Percentiles rank a stretch among this genome's conserved stretches.
phyloP scores from a whole-genome alignment of 2,113 vertebrate species.

The Nematolebias whitei region DNA sequence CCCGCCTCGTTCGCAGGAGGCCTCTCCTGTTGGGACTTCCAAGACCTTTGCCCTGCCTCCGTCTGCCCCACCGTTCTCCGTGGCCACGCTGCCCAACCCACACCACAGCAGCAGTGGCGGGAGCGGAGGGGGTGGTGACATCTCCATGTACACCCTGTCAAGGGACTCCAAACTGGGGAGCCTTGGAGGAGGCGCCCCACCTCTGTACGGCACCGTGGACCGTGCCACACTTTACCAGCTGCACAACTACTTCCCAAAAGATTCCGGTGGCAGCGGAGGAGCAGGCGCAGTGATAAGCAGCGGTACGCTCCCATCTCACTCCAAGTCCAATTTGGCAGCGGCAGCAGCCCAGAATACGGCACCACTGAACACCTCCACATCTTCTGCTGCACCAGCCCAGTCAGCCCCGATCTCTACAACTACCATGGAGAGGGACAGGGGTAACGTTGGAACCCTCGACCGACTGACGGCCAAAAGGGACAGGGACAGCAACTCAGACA shows the following conservation, averaged over 20 bases:
- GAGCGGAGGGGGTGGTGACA: conserved; percentile 81
- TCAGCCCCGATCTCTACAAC: conserved; percentile 72
- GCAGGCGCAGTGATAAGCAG: conserved; percentile 65
- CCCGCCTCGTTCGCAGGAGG: conserved; percentile 81
- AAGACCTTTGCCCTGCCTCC: conserved; percentile 80
- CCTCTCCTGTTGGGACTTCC: conserved; percentile 75
- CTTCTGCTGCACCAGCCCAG: conserved; percentile 70
- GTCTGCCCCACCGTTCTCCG: conserved; percentile 79
- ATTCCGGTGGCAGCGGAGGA: conserved; percentile 69
- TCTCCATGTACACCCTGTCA: conserved; percentile 92
- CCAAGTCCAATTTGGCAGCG: conserved; percentile 80
- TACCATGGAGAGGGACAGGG: conserved; percentile 82
- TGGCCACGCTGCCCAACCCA: conserved; percentile 82
- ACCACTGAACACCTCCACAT: conserved; percentile 81
- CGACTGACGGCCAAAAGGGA: conserved; percentile 79
- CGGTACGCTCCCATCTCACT: conserved; percentile 79
- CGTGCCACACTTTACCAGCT: conserved; percentile 87
- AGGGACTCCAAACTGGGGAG: conserved; percentile 83
- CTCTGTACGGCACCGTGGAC: conserved; percentile 83
- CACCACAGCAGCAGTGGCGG: conserved; percentile 72
- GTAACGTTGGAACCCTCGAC: conserved; percentile 75
- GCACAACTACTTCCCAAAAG: conserved; percentile 91
- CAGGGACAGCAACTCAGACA: conserved; percentile 87
- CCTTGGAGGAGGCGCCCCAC: conserved; percentile 77
- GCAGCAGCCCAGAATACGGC: conserved; percentile 71